Base-by-base conservation (phyloP, 2,888 invertebrate genomes). In the Melanostoma mellinum region DNA sequence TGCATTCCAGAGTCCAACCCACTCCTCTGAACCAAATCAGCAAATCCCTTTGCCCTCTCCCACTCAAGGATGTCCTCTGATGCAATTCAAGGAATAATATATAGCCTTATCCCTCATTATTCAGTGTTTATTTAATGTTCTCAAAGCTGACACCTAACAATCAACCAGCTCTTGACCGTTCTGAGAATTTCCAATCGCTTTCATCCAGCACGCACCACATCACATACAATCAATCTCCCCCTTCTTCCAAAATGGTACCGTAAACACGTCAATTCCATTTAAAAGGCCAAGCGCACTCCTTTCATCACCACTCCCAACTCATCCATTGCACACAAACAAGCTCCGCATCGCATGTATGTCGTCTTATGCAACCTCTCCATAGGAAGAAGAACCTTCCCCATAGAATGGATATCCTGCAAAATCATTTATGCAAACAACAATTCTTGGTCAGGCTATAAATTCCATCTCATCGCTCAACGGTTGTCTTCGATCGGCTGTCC, bases 401-500 rank as follows among this genome's bases (percentile, higher is more conserved):
- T 42, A 44, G 6, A 35, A 10, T 8, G 33, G 5, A 50, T 82
- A 78, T 82, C 82, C 78, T 78, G 82, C 78, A 78, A 74, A 82
- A 82, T 82, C 78, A 82, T 78, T 82, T 78, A 82, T 82, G 82
- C 78, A 82, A 82, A 82, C 82, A 82, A 82, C 77, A 78, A 78
- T 78, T 69, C 78, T 36, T 58, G 58, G 65, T 40, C 82, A 75
- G 69, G 73, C 82, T 69, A 82, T 82, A 82, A 82, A 82, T 82
- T 78, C 65, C 82, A 74, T 9, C 72, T 63, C 53, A 74, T 63
- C 58, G 69, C 65, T 80, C 58, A 75, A 80, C 80, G 80, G 61
- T 79, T 74, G 74, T 79, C 79, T 56, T 35, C 67, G 44, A 65
- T 71, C 71, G 6, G 58, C 35, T 38, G 42, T 72, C 61, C 68